These are phyloP conservation scores for Camponotus vicinus DNA, from an alignment of 1,140 invertebrate species.

Conservation along the genomic window DNA sequence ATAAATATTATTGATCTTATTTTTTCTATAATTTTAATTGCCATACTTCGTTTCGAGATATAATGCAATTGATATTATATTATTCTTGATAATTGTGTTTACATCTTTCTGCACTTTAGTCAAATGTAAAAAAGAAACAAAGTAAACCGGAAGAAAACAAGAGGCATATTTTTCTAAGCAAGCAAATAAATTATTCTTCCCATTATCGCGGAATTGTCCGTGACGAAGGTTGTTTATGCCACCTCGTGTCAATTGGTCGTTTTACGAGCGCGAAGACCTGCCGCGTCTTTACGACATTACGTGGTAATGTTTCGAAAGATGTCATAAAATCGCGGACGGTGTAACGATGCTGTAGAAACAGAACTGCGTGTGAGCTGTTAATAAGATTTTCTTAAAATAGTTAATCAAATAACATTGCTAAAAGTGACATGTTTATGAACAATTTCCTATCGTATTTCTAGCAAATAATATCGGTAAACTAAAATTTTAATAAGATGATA, in stretches of 20 bases:
- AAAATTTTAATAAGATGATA: neutral
- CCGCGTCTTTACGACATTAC: conserved; percentile 67
- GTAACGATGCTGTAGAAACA: conserved; percentile 65
- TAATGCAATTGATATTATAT: neutral
- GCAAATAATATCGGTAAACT: neutral
- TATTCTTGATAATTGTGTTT: neutral
- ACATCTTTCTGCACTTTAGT: too few species aligned
- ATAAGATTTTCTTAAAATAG: conserved; percentile 28
- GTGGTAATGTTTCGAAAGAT: conserved; percentile 52
- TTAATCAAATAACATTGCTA: neutral
- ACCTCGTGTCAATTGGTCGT: conserved; percentile 62
- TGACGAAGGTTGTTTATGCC: conserved; percentile 34
- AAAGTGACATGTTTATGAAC: too few species aligned
- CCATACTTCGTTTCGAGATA: neutral
- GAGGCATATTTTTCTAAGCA: neutral
- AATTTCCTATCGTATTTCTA: neutral
- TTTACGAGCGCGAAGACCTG: conserved; percentile 60
- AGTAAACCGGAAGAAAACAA: neutral
- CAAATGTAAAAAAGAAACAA: neutral
- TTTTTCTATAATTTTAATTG: neutral
- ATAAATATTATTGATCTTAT: too few species aligned
- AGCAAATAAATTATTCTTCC: conserved; percentile 18
- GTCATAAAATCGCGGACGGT: conserved; percentile 38
- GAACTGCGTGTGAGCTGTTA: conserved; percentile 26
- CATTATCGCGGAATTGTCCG: conserved; percentile 28